These are phyloP conservation scores for Sphaerophoria taeniata DNA, from an alignment of 2,888 invertebrate genomes.

Conservation along the genomic window DNA sequence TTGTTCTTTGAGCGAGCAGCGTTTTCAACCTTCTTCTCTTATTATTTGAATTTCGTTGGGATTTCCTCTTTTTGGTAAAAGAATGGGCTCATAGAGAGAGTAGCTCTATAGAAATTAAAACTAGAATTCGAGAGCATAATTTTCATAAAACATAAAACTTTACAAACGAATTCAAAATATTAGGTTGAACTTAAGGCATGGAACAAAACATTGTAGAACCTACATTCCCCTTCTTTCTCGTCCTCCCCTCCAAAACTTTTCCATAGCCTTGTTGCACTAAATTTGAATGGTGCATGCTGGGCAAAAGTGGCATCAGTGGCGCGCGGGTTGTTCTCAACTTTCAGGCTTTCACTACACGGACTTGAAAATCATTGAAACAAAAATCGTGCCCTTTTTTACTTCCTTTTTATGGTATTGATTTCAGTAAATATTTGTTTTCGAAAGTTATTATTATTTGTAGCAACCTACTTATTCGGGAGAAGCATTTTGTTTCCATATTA, in stretches of 20 bases:
- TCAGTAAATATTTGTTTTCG: conserved; percentile 67
- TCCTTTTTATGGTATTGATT: conserved; percentile 55
- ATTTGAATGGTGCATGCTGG: background rate
- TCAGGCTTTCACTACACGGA: background rate
- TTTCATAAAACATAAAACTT: conserved; percentile 55
- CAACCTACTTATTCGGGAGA: conserved; percentile 40
- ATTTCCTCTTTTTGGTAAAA: background rate
- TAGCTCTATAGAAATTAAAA: conserved; percentile 32
- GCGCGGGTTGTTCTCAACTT: conserved; percentile 10
- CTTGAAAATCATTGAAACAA: conserved; percentile 34
- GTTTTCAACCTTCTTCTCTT: conserved; percentile 10
- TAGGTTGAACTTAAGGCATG: conserved; percentile 45
- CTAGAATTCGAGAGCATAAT: conserved; percentile 57
- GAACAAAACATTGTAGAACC: conserved; percentile 23
- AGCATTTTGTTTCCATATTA: conserved; percentile 68
- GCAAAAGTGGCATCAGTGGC: background rate
- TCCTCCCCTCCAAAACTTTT: background rate
- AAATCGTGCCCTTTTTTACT: background rate
- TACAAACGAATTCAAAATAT: conserved; percentile 62
- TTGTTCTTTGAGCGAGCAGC: conserved; percentile 55
- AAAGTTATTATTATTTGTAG: conserved; percentile 66
- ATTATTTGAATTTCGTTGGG: background rate
- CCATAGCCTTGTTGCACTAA: conserved; percentile 50
- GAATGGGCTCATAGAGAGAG: conserved; percentile 21
- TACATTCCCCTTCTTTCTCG: background rate